phyloP scores from a whole-genome alignment of 2,113 vertebrate genomes.

The Cavia aperea region DNA sequence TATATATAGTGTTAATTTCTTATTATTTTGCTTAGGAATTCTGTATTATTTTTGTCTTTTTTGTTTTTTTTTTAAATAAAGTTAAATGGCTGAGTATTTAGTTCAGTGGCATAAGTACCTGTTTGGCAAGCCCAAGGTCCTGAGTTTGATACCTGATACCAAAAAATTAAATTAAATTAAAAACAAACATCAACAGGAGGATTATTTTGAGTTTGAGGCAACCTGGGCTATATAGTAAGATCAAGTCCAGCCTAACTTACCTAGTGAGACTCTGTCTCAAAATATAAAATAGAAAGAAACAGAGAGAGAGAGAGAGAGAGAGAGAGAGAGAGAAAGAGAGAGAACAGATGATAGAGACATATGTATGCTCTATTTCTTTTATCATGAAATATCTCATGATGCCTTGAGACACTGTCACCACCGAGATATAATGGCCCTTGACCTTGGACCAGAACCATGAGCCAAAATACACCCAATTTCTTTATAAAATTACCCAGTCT shows the following conservation, averaged over 20 bases:
- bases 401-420: not conserved
- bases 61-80: too few relatives aligned
- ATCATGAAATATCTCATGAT: too few relatives aligned
- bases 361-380: not conserved
- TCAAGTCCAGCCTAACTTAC: not conserved
- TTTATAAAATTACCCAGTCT: not conserved
- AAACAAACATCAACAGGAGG: not conserved
- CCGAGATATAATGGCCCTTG: not conserved
- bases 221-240: not conserved
- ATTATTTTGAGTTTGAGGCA: not conserved
- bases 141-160: too few relatives aligned
- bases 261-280: not conserved
- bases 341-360: not conserved
- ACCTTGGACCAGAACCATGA: not conserved
- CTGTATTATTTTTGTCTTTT: too few relatives aligned
- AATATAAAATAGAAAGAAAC: too few relatives aligned
- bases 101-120: too few relatives aligned
- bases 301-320: not conserved
- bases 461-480: not conserved
- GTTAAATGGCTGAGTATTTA: too few relatives aligned
- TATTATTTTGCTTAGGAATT: too few relatives aligned
- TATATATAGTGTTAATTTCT: too few relatives aligned
- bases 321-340: not conserved
- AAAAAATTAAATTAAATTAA: too few relatives aligned
- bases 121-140: too few relatives aligned